Conservation (phyloP, 2,797 vertebrate genomes). For the Tapirus indicus region DNA sequence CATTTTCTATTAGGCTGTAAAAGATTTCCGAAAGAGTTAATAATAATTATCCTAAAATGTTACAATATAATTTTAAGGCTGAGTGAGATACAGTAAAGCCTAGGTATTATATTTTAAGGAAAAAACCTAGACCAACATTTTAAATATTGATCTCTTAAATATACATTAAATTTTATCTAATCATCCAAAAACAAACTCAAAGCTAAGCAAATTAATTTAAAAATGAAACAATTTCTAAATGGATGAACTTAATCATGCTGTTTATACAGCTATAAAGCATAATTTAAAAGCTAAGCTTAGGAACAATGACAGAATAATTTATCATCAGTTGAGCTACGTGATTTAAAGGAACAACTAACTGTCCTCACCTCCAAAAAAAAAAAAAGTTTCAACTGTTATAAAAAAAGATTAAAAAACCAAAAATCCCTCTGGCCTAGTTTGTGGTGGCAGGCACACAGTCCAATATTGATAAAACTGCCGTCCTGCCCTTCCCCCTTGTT, state of each 20-base stretch:
- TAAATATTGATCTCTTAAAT: constrained; percentile 53
- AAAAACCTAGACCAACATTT: constrained; percentile 28
- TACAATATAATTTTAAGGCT: constrained; percentile 52
- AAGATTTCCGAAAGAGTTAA: constrained; percentile 20
- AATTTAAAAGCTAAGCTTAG: constrained; percentile 26
- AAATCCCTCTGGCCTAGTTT: neutral
- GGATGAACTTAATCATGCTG: neutral
- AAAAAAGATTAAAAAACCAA: neutral
- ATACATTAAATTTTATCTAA: constrained; percentile 34
- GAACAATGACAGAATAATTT: neutral
- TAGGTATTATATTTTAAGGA: constrained; percentile 21
- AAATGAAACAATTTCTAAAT: constrained; percentile 43
- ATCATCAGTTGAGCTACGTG: neutral
- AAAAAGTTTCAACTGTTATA: neutral
- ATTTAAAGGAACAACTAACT: constrained; percentile 17
- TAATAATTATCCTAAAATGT: constrained; percentile 23
- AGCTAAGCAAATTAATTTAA: constrained; percentile 59
- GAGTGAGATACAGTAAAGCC: constrained; percentile 26
- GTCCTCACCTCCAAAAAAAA: neutral
- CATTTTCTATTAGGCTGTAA: neutral
- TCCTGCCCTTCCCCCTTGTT: neutral
- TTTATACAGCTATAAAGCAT: neutral
- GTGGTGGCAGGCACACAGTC: neutral
- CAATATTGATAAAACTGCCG: neutral
- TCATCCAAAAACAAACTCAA: constrained; percentile 34